Conservation (phyloP, 2,113 vertebrate species). For the Perca flavescens region DNA sequence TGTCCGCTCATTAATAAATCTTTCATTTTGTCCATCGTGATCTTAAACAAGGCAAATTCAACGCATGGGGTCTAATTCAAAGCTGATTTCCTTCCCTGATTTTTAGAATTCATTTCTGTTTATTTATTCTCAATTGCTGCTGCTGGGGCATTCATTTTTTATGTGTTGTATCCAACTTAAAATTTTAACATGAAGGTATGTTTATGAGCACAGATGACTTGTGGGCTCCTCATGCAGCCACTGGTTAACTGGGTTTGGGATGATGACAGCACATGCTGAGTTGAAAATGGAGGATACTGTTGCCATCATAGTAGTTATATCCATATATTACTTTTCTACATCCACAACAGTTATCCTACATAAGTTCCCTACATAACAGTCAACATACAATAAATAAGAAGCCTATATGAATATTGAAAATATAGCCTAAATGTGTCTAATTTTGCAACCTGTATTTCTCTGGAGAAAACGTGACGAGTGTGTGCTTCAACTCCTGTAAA, state of each 20-base stretch:
- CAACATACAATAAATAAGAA: neutral
- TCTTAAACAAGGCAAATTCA: constrained; percentile 1
- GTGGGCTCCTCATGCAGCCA: neutral
- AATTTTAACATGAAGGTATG: too few species aligned
- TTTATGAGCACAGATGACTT: constrained; percentile 1
- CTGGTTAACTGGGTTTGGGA: constrained; percentile 22
- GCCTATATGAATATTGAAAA: neutral
- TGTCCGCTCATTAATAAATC: constrained; percentile 4
- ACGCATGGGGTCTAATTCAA: neutral
- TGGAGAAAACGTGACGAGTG: neutral
- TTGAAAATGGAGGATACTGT: neutral
- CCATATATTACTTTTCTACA: constrained; percentile 4
- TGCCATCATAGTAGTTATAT: neutral
- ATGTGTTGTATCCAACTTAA: neutral
- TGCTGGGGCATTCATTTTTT: neutral
- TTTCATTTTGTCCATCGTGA: neutral
- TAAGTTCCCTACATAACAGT: neutral
- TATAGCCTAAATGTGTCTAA: constrained; percentile 13
- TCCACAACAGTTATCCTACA: neutral
- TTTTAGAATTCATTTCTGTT: neutral
- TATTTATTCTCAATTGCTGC: neutral
- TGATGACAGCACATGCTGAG: constrained; percentile 26
- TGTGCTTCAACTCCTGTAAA: constrained; percentile 9
- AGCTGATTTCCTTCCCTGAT: neutral
- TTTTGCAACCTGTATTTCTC: neutral